Evolutionary conservation across 2,888 invertebrate species (phyloP).

Genomic region (Caenorhabditis sp.): DNA sequence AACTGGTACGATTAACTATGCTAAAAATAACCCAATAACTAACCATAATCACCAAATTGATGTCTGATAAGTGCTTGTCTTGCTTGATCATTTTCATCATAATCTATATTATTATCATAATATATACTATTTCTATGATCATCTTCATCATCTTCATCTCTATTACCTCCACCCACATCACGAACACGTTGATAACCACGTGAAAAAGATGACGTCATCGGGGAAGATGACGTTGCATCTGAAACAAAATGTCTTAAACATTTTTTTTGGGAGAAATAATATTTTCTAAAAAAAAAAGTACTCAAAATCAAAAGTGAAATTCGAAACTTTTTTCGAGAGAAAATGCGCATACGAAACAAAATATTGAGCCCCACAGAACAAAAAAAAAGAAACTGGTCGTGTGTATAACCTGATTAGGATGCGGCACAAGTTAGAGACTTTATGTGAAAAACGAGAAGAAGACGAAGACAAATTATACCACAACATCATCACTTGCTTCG

Average conservation of each 20-base stretch:
- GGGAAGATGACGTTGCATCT: conserved; percentile 46
- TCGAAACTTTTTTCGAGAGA: conserved; percentile 1
- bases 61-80: not conserved
- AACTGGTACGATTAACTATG: too few relatives aligned
- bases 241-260: too few relatives aligned
- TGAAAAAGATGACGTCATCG: conserved; percentile 42
- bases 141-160: conserved; percentile 30
- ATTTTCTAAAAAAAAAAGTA: conserved; percentile 13
- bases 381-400: conserved; percentile 7
- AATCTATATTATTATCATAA: conserved; percentile 24
- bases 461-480: not conserved
- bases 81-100: conserved; percentile 12
- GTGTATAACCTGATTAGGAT: not conserved
- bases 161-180: conserved; percentile 27
- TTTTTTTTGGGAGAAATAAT: not conserved
- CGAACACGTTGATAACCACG: conserved; percentile 35
- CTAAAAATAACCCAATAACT: too few relatives aligned
- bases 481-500: not conserved
- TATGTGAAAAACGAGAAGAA: not conserved
- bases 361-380: not conserved
- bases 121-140: conserved; percentile 23
- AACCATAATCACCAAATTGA: not conserved
- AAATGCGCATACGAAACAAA: conserved; percentile 7
- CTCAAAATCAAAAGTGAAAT: not conserved
- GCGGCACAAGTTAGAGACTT: conserved; percentile 8